Conservation (phyloP, 2,888 invertebrate species). For the Cantharis rustica region DNA sequence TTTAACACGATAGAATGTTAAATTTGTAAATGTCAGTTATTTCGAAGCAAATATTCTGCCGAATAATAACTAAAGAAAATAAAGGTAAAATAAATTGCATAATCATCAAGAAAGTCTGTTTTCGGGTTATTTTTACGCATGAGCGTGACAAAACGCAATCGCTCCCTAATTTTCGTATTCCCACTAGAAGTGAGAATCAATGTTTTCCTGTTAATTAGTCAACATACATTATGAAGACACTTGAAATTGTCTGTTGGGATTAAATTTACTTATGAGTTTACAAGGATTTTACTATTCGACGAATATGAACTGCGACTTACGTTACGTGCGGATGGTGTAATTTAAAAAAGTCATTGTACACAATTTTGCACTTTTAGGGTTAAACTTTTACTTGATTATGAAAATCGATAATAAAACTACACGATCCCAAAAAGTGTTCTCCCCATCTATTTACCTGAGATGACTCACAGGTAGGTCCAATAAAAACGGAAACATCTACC, state of each 20-base stretch:
- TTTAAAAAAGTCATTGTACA: neutral
- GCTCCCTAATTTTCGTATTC: conserved; percentile 30
- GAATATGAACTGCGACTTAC: neutral
- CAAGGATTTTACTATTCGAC: neutral
- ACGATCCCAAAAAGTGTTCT: conserved; percentile 42
- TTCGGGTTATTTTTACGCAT: conserved; percentile 10
- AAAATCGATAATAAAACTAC: conserved; percentile 24
- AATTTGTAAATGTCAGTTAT: neutral
- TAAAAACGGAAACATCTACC: conserved; percentile 57
- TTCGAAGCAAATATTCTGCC: neutral
- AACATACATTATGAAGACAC: conserved; percentile 26
- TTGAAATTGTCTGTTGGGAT: conserved; percentile 13
- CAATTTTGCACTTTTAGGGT: neutral
- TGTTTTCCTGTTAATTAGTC: conserved; percentile 35
- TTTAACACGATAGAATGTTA: neutral
- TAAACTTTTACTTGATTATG: neutral
- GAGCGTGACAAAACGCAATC: conserved; percentile 38
- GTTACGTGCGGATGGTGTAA: neutral
- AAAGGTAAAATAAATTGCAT: neutral
- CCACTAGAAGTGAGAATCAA: conserved; percentile 32
- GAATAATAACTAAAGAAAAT: neutral
- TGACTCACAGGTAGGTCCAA: conserved; percentile 48
- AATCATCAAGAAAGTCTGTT: neutral
- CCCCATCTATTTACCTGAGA: conserved; percentile 62
- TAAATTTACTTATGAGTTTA: neutral